A percentile compares a stretch with the other conserved stretches of the same genome.
phyloP scores from a whole-genome alignment of 2,113 vertebrate genomes.

The Hydrolagus affinis region DNA sequence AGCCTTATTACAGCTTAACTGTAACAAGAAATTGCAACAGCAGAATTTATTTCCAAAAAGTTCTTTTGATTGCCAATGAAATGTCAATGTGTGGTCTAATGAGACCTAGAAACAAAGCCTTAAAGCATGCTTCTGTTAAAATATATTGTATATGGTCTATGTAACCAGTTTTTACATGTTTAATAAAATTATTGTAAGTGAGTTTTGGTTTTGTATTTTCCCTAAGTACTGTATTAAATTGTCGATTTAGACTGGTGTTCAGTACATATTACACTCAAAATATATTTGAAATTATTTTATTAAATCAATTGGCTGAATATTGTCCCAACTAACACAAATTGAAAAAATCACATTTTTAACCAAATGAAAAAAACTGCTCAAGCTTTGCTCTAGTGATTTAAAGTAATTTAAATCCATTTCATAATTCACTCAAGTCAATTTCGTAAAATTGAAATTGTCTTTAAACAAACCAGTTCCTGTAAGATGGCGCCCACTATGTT shows the following conservation, averaged over 20 bases:
- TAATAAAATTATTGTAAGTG: conserved; percentile 25
- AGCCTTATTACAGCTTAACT: conserved; percentile 24
- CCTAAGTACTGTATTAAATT: not conserved
- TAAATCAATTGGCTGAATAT: too few species aligned
- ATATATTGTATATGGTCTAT: conserved; percentile 23
- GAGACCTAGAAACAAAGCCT: conserved; percentile 31
- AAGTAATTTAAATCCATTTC: too few species aligned
- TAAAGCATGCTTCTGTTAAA: conserved; percentile 29
- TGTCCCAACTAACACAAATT: too few species aligned
- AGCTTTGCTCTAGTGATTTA: too few species aligned
- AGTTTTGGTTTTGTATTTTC: not conserved
- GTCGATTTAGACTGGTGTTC: not conserved
- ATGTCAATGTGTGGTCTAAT: conserved; percentile 27
- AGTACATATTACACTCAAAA: too few species aligned
- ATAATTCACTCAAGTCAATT: not conserved
- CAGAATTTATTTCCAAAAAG: conserved; percentile 13
- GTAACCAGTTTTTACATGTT: conserved; percentile 24
- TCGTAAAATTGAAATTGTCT: not conserved
- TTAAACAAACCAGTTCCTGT: not conserved
- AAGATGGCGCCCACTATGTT: not conserved
- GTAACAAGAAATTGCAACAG: conserved; percentile 15
- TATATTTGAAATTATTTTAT: too few species aligned
- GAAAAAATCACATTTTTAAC: too few species aligned
- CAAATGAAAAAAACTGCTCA: too few species aligned
- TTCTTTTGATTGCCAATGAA: not conserved